Evolutionary conservation across 2,797 vertebrate species (phyloP).

Genomic region (Semaprochilodus insignis): DNA sequence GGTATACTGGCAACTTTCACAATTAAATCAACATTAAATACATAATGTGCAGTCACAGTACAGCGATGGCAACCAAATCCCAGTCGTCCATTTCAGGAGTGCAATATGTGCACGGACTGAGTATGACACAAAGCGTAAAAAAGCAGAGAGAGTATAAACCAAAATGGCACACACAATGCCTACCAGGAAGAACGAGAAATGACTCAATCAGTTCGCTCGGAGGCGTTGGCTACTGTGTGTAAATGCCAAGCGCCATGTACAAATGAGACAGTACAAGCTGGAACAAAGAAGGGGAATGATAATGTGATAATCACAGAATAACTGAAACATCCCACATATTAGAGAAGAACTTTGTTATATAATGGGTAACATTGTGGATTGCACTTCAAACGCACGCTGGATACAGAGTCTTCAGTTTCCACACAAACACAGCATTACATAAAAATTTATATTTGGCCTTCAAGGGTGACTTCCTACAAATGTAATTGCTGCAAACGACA

Average conservation of each 20-base stretch:
- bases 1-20: neutral
- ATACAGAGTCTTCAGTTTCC: neutral
- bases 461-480: neutral
- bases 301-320: neutral
- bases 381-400: neutral
- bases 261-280: conserved; percentile 7
- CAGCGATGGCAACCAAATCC: neutral
- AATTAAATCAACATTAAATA: neutral
- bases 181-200: conserved; percentile 7
- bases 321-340: neutral
- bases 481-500: neutral
- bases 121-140: neutral
- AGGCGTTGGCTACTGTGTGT: conserved; percentile 5
- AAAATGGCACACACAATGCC: conserved; percentile 35
- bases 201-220: neutral
- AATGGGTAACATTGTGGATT: neutral
- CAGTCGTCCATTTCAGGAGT: neutral
- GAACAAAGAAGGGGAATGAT: conserved; percentile 12
- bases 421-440: conserved; percentile 7
- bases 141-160: conserved; percentile 24
- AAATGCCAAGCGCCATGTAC: conserved; percentile 8
- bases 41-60: neutral
- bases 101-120: conserved; percentile 1
- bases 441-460: neutral
- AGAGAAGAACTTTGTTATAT: too few relatives aligned